Evolutionary conservation across 2,888 invertebrate species (phyloP).

Genomic region (Sarcophaga carnaria): DNA sequence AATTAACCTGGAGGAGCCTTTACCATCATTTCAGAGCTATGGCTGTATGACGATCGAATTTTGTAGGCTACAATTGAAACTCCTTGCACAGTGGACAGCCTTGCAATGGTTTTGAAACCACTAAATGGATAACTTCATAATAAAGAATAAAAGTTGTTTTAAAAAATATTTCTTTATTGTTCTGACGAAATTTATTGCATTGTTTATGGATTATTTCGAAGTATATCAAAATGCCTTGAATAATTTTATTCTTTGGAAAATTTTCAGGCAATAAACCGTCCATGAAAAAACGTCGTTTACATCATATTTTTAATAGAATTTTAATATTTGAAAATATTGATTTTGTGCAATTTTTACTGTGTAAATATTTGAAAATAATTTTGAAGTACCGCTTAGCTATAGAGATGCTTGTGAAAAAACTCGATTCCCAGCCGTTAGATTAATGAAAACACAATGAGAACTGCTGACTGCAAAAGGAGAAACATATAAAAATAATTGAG

Average conservation of each 20-base stretch:
- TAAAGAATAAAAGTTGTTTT: too few species aligned
- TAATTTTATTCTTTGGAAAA: conserved; percentile 6
- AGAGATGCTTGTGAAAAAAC: background rate
- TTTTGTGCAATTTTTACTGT: conserved; percentile 25
- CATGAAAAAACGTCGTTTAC: background rate
- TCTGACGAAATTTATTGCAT: background rate
- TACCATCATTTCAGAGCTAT: too few species aligned
- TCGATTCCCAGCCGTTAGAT: background rate
- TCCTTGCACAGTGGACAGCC: too few species aligned
- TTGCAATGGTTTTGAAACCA: too few species aligned
- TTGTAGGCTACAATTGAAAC: too few species aligned
- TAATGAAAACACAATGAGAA: background rate
- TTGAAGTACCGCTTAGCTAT: conserved; percentile 18
- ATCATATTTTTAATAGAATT: conserved; percentile 26
- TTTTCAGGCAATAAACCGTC: background rate
- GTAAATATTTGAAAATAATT: conserved; percentile 36
- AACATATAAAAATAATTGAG: too few species aligned
- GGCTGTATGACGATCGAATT: too few species aligned
- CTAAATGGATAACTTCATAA: too few species aligned
- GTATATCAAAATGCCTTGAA: background rate
- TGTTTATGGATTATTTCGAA: background rate
- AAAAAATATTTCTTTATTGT: too few species aligned
- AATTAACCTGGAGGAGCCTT: too few species aligned
- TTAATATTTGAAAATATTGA: conserved; percentile 9
- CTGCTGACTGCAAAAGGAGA: background rate